Evolutionary conservation across 2,888 invertebrate genomes (phyloP).

Genomic region (Tachina lurida): DNA sequence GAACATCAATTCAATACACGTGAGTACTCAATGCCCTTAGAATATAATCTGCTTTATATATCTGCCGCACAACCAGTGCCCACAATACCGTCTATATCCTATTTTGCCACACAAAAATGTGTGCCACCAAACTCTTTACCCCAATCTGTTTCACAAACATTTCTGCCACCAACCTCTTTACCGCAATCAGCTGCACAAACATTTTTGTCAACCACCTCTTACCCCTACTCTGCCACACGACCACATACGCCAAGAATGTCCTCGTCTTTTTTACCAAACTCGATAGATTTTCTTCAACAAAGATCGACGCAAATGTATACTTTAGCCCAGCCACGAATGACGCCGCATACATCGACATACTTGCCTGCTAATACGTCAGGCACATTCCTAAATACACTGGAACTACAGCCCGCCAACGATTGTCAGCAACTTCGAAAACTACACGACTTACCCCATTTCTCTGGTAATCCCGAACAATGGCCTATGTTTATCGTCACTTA

Average conservation of each 20-base stretch:
- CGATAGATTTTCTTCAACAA: neutral
- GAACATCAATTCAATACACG: constrained; percentile 1
- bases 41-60: constrained; percentile 28
- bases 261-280: neutral
- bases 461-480: constrained; percentile 72
- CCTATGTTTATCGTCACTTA: constrained; percentile 69
- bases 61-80: constrained; percentile 4
- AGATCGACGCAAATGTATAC: constrained; percentile 26
- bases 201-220: neutral
- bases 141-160: neutral
- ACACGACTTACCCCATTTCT: constrained; percentile 70
- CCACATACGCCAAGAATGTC: neutral
- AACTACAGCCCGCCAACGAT: neutral
- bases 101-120: neutral
- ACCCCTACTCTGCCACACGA: neutral
- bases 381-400: constrained; percentile 3
- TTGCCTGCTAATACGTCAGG: neutral
- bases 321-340: constrained; percentile 8
- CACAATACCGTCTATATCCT: constrained; percentile 3
- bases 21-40: constrained; percentile 29
- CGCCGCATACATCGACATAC: constrained; percentile 31
- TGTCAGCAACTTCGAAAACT: constrained; percentile 57
- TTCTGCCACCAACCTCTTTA: neutral
- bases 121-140: neutral
- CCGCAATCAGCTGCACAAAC: neutral